Evolutionary conservation across 2,797 vertebrate species (phyloP).

Genomic region (Lithobates pipiens): DNA sequence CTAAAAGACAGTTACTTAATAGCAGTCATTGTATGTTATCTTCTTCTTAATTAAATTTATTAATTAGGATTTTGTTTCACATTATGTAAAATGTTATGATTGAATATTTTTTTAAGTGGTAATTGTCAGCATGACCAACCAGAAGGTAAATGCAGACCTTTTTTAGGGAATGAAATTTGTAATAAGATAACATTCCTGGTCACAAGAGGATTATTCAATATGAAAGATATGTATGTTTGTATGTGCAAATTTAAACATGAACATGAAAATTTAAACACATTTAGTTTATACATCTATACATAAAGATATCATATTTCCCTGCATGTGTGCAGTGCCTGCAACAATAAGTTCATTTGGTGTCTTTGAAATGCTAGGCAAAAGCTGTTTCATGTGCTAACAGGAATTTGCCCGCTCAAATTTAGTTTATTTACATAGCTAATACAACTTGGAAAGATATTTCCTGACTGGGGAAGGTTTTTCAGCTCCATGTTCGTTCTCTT

Average conservation of each 20-base stretch:
- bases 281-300: not conserved
- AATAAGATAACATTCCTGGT: not conserved
- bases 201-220: not conserved
- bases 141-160: not conserved
- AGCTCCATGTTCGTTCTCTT: constrained; percentile 7
- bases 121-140: not conserved
- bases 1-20: no score
- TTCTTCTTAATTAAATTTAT: not conserved
- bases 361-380: constrained; percentile 30
- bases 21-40: no score
- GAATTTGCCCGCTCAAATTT: constrained; percentile 25
- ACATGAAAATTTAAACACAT: not conserved
- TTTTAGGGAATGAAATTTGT: not conserved
- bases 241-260: not conserved
- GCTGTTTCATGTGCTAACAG: constrained; percentile 35
- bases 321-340: not conserved
- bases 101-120: not conserved
- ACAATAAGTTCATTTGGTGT: not conserved
- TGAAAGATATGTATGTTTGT: not conserved
- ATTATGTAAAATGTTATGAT: not conserved
- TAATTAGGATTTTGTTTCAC: not conserved
- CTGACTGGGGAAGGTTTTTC: constrained; percentile 36
- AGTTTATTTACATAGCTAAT: constrained; percentile 53
- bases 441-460: constrained; percentile 52
- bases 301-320: constrained; percentile 5